Conservation (phyloP, 1,140 invertebrate species). For the Lineus longissimus region DNA sequence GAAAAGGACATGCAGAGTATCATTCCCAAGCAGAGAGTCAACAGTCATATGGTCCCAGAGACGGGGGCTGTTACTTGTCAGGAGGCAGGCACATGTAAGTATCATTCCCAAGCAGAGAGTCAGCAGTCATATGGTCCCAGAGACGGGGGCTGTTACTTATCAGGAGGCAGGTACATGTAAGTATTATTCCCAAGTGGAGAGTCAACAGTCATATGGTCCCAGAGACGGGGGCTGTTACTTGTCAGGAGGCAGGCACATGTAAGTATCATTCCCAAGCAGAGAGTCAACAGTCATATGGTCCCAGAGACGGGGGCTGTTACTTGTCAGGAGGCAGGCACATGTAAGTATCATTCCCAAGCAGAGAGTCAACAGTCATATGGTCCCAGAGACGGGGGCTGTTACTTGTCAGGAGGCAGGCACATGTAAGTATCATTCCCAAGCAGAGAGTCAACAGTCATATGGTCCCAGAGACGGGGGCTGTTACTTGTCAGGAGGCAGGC, state of each 20-base stretch:
- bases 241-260: slow-evolving; percentile 36
- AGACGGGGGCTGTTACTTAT: slow-evolving; percentile 34
- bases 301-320: slow-evolving; percentile 35
- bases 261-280: slow-evolving; percentile 57
- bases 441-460: slow-evolving; percentile 44
- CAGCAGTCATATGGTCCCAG: slow-evolving; percentile 41
- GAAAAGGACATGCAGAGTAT: slow-evolving; percentile 51
- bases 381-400: slow-evolving; percentile 37
- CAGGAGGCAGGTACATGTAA: slow-evolving; percentile 36
- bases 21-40: slow-evolving; percentile 28
- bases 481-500: slow-evolving; percentile 29
- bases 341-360: slow-evolving; percentile 59
- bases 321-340: slow-evolving; percentile 32
- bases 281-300: slow-evolving; percentile 42
- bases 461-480: slow-evolving; percentile 35
- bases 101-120: slow-evolving; percentile 57
- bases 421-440: slow-evolving; percentile 40
- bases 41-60: slow-evolving; percentile 42
- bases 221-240: slow-evolving; percentile 33
- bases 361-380: slow-evolving; percentile 38
- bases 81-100: slow-evolving; percentile 38
- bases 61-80: slow-evolving; percentile 32
- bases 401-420: slow-evolving; percentile 30
- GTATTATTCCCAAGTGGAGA: slow-evolving; percentile 57
- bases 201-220: slow-evolving; percentile 44